These are phyloP conservation scores for Gymnoscelis rufifasciata DNA, from an alignment of 2,888 invertebrate genomes.

Conservation along the genomic window DNA sequence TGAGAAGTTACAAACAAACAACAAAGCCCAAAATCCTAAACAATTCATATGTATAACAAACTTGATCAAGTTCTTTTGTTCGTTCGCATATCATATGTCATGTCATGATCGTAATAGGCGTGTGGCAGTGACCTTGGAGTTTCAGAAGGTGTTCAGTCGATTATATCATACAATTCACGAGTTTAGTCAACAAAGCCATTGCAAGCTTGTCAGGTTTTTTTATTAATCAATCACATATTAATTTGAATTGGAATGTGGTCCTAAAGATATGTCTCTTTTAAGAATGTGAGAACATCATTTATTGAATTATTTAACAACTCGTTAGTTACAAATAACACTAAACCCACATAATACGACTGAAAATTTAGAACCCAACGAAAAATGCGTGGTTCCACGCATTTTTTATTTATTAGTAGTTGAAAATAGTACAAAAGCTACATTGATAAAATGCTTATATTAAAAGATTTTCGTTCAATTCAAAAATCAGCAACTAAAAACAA, in stretches of 20 bases:
- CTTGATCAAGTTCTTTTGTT: constrained; percentile 15
- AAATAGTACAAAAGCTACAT: neutral
- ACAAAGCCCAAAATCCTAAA: neutral
- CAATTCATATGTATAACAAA: neutral
- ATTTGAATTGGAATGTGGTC: neutral
- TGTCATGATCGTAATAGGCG: constrained; percentile 19
- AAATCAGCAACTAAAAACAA: neutral
- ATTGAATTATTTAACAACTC: too few species aligned
- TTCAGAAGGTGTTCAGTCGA: constrained; percentile 32
- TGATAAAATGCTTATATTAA: too few species aligned
- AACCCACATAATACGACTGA: too few species aligned
- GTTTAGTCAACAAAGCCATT: constrained; percentile 31
- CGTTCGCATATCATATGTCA: constrained; percentile 15
- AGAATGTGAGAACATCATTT: too few species aligned
- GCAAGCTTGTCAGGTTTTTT: constrained; percentile 29
- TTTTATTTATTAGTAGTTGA: too few species aligned
- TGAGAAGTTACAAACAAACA: neutral
- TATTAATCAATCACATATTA: constrained; percentile 25
- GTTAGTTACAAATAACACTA: too few species aligned
- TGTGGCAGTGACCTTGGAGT: constrained; percentile 43
- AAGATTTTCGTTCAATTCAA: neutral
- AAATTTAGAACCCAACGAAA: too few species aligned
- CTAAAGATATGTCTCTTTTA: too few species aligned
- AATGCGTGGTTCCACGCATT: too few species aligned
- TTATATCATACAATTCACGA: constrained; percentile 34